Evolutionary conservation across 2,888 invertebrate genomes (phyloP).

Genomic region (Gari tellinella): DNA sequence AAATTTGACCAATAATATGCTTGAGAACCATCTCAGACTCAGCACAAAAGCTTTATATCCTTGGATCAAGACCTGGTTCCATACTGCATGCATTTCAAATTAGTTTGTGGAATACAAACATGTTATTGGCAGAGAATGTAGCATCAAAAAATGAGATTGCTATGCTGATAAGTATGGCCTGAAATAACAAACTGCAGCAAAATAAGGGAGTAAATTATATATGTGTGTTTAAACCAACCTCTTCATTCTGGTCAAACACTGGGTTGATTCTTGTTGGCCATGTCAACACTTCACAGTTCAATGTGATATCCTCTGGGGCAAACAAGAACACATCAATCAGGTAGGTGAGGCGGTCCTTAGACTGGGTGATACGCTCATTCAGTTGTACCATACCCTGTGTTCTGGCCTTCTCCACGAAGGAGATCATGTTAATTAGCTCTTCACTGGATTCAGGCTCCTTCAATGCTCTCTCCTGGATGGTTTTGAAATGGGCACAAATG

Average conservation of each 20-base stretch:
- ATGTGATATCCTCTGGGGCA: slow-evolving; percentile 89
- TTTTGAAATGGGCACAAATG: slow-evolving; percentile 88
- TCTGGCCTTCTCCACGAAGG: slow-evolving; percentile 92
- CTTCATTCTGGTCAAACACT: slow-evolving; percentile 92
- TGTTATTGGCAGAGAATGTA: no score
- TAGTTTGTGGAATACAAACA: no score
- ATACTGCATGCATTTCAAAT: no score
- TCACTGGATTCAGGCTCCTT: slow-evolving; percentile 91
- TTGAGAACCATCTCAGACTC: no score
- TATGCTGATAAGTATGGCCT: no score
- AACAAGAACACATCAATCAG: slow-evolving; percentile 92
- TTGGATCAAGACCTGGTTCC: no score
- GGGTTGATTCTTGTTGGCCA: slow-evolving; percentile 93
- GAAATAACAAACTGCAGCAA: no score
- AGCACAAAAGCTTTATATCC: no score
- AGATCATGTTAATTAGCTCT: slow-evolving; percentile 92
- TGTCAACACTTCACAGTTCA: slow-evolving; percentile 92
- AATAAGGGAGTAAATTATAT: no score
- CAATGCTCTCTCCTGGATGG: slow-evolving; percentile 89
- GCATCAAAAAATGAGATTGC: no score
- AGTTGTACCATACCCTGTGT: slow-evolving; percentile 89
- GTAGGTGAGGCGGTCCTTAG: slow-evolving; percentile 82
- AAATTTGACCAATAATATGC: no score
- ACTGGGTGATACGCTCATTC: slow-evolving; percentile 88
- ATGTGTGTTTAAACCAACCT: slow-evolving; percentile 75